Evolutionary conservation across 2,888 invertebrate species (phyloP).

Genomic region (Agrotis puta): DNA sequence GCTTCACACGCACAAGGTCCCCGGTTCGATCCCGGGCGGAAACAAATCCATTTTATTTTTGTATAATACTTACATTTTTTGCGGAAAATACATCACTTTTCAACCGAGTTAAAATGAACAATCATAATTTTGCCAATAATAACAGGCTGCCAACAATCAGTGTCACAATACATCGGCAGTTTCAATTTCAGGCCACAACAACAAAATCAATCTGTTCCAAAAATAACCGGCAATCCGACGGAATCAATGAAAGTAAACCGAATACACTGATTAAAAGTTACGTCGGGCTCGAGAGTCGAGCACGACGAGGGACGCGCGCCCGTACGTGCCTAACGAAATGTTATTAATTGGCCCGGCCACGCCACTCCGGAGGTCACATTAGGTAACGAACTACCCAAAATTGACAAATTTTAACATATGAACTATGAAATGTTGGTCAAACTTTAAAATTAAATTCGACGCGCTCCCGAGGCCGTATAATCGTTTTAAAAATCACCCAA

Average conservation of each 20-base stretch:
- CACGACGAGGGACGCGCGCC: conserved; percentile 12
- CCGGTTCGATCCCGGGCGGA: conserved; percentile 94
- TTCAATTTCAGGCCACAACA: conserved; percentile 47
- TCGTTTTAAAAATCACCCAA: conserved; percentile 61
- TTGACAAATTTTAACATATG: conserved; percentile 54
- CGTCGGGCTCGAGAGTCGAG: conserved; percentile 32
- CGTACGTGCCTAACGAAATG: conserved; percentile 63
- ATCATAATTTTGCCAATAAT: conserved; percentile 1
- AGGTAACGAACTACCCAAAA: conserved; percentile 43
- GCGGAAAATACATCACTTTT: background rate
- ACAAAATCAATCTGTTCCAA: conserved; percentile 48
- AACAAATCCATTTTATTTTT: conserved; percentile 77
- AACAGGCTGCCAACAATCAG: background rate
- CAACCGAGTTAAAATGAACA: background rate
- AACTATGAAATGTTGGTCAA: conserved; percentile 54
- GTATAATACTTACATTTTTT: background rate
- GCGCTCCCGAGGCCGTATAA: conserved; percentile 35
- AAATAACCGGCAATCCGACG: conserved; percentile 49
- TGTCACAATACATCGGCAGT: conserved; percentile 23
- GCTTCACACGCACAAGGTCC: conserved; percentile 95
- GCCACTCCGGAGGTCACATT: conserved; percentile 47
- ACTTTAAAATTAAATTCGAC: conserved; percentile 62
- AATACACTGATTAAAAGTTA: conserved; percentile 71
- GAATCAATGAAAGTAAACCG: conserved; percentile 63
- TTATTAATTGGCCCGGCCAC: conserved; percentile 67